Base-by-base conservation (phyloP, 2,797 vertebrate genomes). In the Antennarius maculatus region DNA sequence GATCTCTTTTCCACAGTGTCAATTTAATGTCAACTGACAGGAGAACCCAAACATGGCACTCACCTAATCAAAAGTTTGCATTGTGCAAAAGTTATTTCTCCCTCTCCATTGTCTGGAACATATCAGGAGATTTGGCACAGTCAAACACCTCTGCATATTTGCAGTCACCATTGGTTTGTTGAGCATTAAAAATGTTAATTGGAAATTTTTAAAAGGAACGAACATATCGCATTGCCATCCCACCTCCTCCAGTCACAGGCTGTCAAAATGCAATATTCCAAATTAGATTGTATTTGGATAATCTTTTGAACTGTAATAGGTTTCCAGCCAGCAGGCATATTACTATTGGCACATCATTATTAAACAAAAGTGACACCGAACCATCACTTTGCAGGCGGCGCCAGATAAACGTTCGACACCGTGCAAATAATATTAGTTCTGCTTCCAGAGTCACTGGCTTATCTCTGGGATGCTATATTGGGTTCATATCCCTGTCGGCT, bases 281-380 rank as follows among this genome's bases (percentile, higher is more conserved):
- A 93, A 94, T 93, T 92, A 93, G 92, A 94, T 94, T 94, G 92
- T 93, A 94, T 93, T 94, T 93, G 91, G 93, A 93, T 93, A 93
- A 94, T 94, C 92, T 93, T 94, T 93, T 93, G 91, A 93, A 93
- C 91, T 93, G 92, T 92, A 93, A 94, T 93, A 90, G 92, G 91
- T 92, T 92, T 86, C 84, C 88, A 93, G 92, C 92, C 92, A 84
- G 87, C 89, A 89, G 92, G 90, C 92, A 93, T 92, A 93, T 93
- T 93, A 92, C 90, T 90, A 92, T 93, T 93, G 91, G 92, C 91
- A 93, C 93, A 92, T 93, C 92, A 93, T 94, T 93, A 93, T 94
- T 93, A 93, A 93, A 93, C 92, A 93, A 93, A 93, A 94, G 92
- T 93, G 92, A 94, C 93, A 94, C 90, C 81, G 88, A 94, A 94